Evolutionary conservation across 2,113 vertebrate genomes (phyloP).

Genomic region (Bagarius yarrelli): DNA sequence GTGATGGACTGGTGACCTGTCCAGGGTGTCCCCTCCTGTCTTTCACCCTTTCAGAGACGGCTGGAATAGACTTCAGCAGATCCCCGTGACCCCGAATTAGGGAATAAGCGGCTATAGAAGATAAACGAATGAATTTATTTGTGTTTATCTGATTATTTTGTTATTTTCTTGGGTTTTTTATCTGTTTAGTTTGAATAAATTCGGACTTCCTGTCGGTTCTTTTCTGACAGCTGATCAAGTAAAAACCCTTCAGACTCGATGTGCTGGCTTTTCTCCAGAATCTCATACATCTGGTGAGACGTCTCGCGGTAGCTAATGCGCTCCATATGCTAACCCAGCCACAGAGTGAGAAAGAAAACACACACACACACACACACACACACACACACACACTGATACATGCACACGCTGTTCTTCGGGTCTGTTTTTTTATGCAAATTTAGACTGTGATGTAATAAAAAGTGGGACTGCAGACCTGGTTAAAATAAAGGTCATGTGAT

Average conservation of each 20-base stretch:
- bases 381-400: conserved; percentile 23
- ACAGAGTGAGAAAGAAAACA: neutral
- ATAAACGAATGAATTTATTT: too few species aligned
- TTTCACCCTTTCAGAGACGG: too few species aligned
- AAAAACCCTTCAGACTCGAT: neutral
- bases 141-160: too few species aligned
- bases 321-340: conserved; percentile 50
- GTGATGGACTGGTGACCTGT: too few species aligned
- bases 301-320: conserved; percentile 50
- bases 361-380: neutral
- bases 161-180: too few species aligned
- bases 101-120: too few species aligned
- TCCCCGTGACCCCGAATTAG: too few species aligned
- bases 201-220: neutral
- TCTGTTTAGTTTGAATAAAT: neutral
- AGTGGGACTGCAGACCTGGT: neutral
- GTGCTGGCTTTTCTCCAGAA: neutral
- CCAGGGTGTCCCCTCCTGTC: too few species aligned
- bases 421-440: neutral
- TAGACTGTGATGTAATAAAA: neutral
- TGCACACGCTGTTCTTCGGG: neutral
- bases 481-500: conserved; percentile 2
- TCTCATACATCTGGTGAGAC: conserved; percentile 48
- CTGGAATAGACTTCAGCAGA: too few species aligned
- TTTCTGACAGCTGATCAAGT: neutral